phyloP scores from a whole-genome alignment of 2,888 invertebrate species.

The Chironomus tentans region DNA sequence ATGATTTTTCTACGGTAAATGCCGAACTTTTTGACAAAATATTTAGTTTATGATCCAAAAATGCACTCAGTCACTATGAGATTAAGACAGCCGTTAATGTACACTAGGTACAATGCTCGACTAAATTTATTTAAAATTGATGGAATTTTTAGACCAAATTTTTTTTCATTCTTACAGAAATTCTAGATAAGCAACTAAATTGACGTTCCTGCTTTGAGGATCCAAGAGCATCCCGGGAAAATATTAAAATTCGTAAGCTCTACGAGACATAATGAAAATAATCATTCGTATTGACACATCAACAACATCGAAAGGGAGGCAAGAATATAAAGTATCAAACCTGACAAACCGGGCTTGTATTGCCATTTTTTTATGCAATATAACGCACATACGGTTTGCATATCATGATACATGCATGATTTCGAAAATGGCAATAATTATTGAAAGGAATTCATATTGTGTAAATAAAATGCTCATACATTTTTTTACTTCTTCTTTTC shows the following conservation, averaged over 20 bases:
- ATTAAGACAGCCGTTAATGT: too few species aligned
- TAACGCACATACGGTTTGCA: background rate
- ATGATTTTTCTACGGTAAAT: background rate
- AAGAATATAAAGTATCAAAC: background rate
- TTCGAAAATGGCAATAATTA: conserved; percentile 6
- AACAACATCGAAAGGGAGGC: background rate
- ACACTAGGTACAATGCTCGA: too few species aligned
- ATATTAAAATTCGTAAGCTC: too few species aligned
- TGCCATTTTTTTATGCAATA: conserved; percentile 3
- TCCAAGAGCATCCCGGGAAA: too few species aligned
- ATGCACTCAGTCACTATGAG: too few species aligned
- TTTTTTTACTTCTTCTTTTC: conserved; percentile 5
- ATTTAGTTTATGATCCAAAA: too few species aligned
- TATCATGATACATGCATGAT: background rate
- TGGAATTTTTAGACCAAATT: too few species aligned
- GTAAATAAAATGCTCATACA: background rate
- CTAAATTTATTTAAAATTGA: too few species aligned
- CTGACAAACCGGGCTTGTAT: background rate
- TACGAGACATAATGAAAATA: background rate
- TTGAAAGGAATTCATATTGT: conserved; percentile 12
- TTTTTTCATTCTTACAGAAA: too few species aligned
- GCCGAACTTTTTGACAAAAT: background rate
- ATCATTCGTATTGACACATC: conserved; percentile 21
- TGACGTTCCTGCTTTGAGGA: too few species aligned
- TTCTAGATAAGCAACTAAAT: too few species aligned